Evolutionary conservation across 2,888 invertebrate species (phyloP).

Genomic region (Tachystola acroxantha): DNA sequence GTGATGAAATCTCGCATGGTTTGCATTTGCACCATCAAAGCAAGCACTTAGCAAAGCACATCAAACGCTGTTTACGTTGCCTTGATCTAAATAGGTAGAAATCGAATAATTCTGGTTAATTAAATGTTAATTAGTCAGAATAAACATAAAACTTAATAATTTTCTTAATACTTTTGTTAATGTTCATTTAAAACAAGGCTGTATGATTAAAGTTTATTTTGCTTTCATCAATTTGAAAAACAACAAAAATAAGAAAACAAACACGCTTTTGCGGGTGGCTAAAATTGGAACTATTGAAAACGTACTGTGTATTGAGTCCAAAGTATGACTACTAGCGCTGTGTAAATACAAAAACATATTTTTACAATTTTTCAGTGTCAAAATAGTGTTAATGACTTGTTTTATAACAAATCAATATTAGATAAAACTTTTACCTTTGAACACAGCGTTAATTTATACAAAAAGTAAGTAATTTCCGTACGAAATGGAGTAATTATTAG

Average conservation of each 20-base stretch:
- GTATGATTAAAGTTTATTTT: background rate
- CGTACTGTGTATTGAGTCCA: background rate
- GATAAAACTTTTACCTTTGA: too few relatives aligned
- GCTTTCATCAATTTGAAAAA: background rate
- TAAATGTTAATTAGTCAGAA: too few relatives aligned
- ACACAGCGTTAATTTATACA: too few relatives aligned
- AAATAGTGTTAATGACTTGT: background rate
- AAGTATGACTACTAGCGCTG: background rate
- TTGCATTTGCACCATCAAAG: slow-evolving; percentile 1
- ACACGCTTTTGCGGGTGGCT: background rate
- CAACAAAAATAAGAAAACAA: background rate
- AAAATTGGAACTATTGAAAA: background rate
- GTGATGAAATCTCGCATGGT: slow-evolving; percentile 1
- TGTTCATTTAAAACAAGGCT: background rate
- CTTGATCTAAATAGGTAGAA: slow-evolving; percentile 15
- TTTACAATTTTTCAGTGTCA: background rate
- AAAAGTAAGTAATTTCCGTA: too few relatives aligned
- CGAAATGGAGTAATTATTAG: too few relatives aligned
- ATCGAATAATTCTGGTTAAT: too few relatives aligned
- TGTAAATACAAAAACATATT: background rate
- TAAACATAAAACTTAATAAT: too few relatives aligned
- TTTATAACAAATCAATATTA: too few relatives aligned
- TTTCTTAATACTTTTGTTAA: too few relatives aligned
- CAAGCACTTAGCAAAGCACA: too few relatives aligned
- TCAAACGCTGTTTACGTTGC: slow-evolving; percentile 17